Percentiles rank a stretch among this genome's conserved stretches.
These are phyloP conservation scores for Avahi laniger DNA, from an alignment of 2,797 vertebrate genomes.

Conservation along the genomic window DNA sequence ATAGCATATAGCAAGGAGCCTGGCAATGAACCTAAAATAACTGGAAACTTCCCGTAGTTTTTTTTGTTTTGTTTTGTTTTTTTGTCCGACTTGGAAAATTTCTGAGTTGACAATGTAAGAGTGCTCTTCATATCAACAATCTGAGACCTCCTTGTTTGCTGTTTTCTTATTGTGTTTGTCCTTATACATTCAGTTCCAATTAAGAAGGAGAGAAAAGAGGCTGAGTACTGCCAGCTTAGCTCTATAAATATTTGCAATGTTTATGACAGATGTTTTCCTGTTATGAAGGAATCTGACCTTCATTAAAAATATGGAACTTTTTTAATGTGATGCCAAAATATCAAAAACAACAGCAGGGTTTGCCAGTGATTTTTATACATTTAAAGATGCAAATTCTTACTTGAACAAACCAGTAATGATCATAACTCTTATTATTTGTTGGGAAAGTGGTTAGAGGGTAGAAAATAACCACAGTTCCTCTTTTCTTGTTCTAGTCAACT, in stretches of 20 bases:
- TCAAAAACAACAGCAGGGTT: conserved; percentile 57
- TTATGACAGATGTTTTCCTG: conserved; percentile 78
- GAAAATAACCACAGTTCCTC: not conserved
- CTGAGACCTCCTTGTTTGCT: not conserved
- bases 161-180: conserved; percentile 40
- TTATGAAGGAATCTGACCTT: conserved; percentile 78
- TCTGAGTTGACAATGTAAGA: not conserved
- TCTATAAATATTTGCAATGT: conserved; percentile 74
- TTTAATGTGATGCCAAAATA: conserved; percentile 73
- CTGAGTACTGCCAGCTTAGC: conserved; percentile 57
- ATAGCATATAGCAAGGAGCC: not conserved
- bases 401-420: conserved; percentile 53
- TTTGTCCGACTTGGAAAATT: not conserved
- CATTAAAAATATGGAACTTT: conserved; percentile 77
- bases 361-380: conserved; percentile 52
- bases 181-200: conserved; percentile 32
- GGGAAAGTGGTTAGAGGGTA: conserved; percentile 7
- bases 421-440: conserved; percentile 45
- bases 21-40: not conserved
- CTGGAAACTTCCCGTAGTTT: not conserved
- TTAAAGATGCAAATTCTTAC: conserved; percentile 70
- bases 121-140: not conserved
- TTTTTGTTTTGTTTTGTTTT: not conserved
- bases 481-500: not conserved
- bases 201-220: conserved; percentile 28